phyloP scores from a whole-genome alignment of 2,113 vertebrate genomes.

The Struthidea cinerea region DNA sequence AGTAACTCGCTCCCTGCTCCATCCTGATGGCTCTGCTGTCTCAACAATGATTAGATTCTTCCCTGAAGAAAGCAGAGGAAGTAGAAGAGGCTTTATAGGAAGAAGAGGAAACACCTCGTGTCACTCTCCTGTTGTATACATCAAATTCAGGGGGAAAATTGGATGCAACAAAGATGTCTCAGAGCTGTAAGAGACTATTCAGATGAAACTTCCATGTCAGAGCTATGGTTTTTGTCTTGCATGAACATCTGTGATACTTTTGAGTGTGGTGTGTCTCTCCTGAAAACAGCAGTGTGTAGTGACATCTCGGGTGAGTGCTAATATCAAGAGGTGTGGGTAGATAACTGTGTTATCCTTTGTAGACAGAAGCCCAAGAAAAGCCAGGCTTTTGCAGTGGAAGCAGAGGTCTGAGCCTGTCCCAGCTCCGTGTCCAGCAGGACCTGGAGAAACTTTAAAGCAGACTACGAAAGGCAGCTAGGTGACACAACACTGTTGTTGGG shows the following conservation, averaged over 20 bases:
- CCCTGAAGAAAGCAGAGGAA: neutral
- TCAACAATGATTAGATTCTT: neutral
- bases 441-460: neutral
- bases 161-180: neutral
- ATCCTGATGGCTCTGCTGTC: neutral
- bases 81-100: neutral
- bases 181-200: neutral
- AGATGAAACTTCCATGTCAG: neutral
- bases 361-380: neutral
- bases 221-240: neutral
- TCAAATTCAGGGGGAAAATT: neutral
- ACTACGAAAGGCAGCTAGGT: neutral
- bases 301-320: neutral
- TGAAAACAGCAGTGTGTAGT: neutral
- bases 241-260: neutral
- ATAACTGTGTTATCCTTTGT: too few relatives aligned
- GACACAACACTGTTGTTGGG: neutral
- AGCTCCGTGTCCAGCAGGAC: neutral
- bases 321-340: neutral
- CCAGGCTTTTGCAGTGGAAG: neutral
- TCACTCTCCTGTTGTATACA: neutral
- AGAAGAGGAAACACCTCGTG: neutral
- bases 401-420: neutral
- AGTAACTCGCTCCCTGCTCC: neutral
- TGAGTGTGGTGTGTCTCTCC: neutral